A percentile compares a stretch with the other conserved stretches of the same genome.
phyloP scores from a whole-genome alignment of 2,888 invertebrate species.

The Acronicta psi region DNA sequence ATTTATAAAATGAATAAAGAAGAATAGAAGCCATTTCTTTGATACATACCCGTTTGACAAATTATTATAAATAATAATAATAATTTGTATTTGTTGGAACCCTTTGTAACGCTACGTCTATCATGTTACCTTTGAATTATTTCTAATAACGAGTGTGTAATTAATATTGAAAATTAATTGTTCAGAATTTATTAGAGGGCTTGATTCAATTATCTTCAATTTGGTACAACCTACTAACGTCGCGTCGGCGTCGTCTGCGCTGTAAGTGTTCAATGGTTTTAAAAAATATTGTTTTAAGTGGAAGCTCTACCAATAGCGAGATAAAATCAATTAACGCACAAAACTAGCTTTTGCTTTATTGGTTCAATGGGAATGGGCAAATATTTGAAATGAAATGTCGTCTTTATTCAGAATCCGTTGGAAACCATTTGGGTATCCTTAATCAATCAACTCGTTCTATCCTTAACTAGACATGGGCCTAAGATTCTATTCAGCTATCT shows the following conservation, averaged over 20 bases:
- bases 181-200: not conserved
- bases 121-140: not conserved
- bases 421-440: not conserved
- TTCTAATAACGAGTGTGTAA: not conserved
- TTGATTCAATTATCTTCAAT: constrained; percentile 5
- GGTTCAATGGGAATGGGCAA: not conserved
- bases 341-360: not conserved
- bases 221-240: not conserved
- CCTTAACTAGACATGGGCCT: not conserved
- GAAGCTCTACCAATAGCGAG: not conserved
- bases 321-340: not conserved
- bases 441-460: not conserved
- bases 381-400: not conserved
- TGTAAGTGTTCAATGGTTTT: constrained; percentile 9
- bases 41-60: not conserved
- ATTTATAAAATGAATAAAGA: no score
- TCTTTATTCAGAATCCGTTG: not conserved
- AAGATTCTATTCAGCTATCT: not conserved
- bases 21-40: no score
- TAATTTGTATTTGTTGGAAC: not conserved
- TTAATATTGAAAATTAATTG: constrained; percentile 2
- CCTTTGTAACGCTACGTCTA: constrained; percentile 7
- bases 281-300: not conserved
- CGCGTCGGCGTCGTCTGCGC: not conserved
- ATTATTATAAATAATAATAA: not conserved